Conservation (phyloP, 2,888 invertebrate genomes). For the Rotaria sp. region DNA sequence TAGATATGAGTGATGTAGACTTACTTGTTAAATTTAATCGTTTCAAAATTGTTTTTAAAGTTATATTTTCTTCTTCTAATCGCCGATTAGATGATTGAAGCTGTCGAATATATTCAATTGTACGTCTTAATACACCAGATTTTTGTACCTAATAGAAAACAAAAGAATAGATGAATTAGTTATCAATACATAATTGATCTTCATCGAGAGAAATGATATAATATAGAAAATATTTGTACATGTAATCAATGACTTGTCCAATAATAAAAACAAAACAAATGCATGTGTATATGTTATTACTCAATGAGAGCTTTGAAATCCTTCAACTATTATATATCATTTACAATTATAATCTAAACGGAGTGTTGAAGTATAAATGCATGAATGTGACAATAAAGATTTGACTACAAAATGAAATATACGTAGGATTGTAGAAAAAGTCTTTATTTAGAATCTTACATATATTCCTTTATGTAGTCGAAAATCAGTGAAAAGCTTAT, state of each 20-base stretch:
- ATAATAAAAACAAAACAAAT: background rate
- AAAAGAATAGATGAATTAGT: background rate
- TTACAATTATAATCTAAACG: no score
- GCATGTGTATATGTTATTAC: background rate
- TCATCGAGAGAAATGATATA: no score
- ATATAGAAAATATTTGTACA: background rate
- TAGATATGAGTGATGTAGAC: background rate
- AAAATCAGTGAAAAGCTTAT: no score
- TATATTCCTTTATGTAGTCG: no score
- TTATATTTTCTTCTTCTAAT: slow-evolving; percentile 32
- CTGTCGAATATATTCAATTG: slow-evolving; percentile 33
- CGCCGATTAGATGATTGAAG: slow-evolving; percentile 27
- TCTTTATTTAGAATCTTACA: no score
- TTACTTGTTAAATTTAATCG: background rate
- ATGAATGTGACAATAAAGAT: no score
- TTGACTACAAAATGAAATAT: no score
- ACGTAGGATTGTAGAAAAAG: no score
- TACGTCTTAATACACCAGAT: slow-evolving; percentile 36
- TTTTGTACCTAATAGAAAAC: slow-evolving; percentile 31
- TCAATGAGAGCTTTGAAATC: background rate
- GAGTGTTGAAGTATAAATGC: no score
- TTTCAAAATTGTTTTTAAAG: slow-evolving; percentile 14
- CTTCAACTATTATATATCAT: no score
- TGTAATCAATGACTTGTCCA: background rate
- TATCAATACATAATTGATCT: no score